phyloP scores from a whole-genome alignment of 2,888 invertebrate species.

The Scaptodrosophila latifasciaeformis region DNA sequence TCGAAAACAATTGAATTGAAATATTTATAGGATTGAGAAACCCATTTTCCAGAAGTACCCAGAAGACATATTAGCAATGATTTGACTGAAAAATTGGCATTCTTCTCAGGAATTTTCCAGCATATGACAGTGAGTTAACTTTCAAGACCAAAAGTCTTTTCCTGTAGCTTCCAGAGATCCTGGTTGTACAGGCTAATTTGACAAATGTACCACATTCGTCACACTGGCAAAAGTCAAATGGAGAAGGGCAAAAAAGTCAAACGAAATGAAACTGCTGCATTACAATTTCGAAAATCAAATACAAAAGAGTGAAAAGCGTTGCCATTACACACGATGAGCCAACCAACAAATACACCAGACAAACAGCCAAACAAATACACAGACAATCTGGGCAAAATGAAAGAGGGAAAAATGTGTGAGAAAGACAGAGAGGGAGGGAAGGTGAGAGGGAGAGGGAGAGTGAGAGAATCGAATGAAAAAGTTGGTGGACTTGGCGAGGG shows the following conservation, averaged over 20 bases:
- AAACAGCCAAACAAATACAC: too few species aligned
- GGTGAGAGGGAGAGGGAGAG: not conserved
- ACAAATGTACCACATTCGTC: conserved; percentile 58
- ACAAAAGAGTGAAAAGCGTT: conserved; percentile 60
- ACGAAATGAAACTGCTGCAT: conserved; percentile 37
- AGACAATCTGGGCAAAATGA: not conserved
- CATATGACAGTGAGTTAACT: not conserved
- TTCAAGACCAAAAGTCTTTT: conserved; percentile 8
- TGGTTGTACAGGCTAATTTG: conserved; percentile 50
- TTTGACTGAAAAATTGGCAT: too few species aligned
- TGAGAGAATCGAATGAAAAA: not conserved
- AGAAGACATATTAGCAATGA: too few species aligned
- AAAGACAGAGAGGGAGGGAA: not conserved
- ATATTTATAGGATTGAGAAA: too few species aligned
- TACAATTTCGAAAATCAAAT: conserved; percentile 55
- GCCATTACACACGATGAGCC: conserved; percentile 51
- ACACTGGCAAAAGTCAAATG: conserved; percentile 25
- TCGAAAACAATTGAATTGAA: too few species aligned
- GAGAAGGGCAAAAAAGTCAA: conserved; percentile 9
- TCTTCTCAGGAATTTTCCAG: not conserved
- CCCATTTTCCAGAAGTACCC: too few species aligned
- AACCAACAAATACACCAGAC: conserved; percentile 27
- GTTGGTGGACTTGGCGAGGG: not conserved
- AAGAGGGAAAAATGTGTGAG: conserved; percentile 10
- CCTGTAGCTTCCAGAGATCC: conserved; percentile 8